A percentile compares a stretch with the other conserved stretches of the same genome.
These are phyloP conservation scores for Nyctibius grandis DNA, from an alignment of 2,797 vertebrate species.

Conservation along the genomic window DNA sequence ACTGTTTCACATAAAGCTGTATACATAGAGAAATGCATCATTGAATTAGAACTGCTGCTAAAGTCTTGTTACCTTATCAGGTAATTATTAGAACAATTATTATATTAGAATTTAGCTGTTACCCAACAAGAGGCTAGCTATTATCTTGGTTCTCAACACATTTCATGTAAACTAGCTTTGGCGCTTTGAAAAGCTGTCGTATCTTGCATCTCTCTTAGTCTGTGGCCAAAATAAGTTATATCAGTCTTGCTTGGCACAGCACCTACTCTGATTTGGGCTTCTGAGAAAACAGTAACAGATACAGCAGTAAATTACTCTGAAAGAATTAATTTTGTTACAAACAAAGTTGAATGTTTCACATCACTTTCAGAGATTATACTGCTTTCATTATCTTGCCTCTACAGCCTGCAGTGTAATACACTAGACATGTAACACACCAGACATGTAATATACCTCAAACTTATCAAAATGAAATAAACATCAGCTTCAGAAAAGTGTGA, in stretches of 20 bases:
- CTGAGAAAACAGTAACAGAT: not conserved
- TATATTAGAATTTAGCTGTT: not conserved
- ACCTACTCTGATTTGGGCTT: not conserved
- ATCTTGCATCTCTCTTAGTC: not conserved
- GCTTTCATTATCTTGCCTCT: not conserved
- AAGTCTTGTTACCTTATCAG: not conserved
- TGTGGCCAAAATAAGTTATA: not conserved
- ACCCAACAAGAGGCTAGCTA: not conserved
- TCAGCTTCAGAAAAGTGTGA: not conserved
- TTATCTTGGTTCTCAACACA: not conserved
- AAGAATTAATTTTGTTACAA: not conserved
- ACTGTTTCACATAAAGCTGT: not conserved
- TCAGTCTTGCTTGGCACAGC: not conserved
- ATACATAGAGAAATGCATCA: not conserved
- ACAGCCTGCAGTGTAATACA: not conserved
- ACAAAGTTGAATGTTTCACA: not conserved
- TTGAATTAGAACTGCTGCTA: not conserved
- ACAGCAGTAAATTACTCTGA: not conserved
- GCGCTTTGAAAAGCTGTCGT: not conserved
- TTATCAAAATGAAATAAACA: not conserved
- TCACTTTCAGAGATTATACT: not conserved
- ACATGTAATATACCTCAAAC: not conserved
- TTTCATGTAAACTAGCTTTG: not conserved
- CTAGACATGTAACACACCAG: rapidly evolving
- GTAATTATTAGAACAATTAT: not conserved